These are phyloP conservation scores for Passer montanus DNA, from an alignment of 2,113 vertebrate species.

Conservation along the genomic window DNA sequence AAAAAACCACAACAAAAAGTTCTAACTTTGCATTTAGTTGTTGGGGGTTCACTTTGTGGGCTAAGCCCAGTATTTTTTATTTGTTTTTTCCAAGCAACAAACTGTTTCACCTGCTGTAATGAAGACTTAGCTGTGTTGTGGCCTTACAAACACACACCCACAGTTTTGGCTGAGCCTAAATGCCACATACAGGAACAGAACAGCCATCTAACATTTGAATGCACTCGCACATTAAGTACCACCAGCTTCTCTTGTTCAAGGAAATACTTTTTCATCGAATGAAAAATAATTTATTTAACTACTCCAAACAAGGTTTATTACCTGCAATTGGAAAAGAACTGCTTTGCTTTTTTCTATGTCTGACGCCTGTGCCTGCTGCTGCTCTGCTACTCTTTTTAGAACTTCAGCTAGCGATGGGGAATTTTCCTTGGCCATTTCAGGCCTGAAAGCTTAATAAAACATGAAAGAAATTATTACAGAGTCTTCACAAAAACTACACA, in stretches of 20 bases:
- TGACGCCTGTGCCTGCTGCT: constrained; percentile 69
- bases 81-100: no score
- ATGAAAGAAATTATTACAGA: no score
- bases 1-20: not conserved
- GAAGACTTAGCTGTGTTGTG: not conserved
- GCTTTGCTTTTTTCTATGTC: constrained; percentile 70
- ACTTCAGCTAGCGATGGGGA: constrained; percentile 49
- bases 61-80: not conserved
- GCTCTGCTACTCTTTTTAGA: constrained; percentile 68
- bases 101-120: not conserved
- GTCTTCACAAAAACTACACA: not conserved
- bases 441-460: no score
- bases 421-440: constrained; percentile 38
- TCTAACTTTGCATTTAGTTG: not conserved
- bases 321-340: constrained; percentile 67
- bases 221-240: not conserved
- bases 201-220: not conserved
- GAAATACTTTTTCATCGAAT: not conserved
- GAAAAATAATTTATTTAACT: not conserved
- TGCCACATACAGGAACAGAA: not conserved
- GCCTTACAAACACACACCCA: not conserved
- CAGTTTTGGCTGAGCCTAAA: not conserved
- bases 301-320: constrained; percentile 10
- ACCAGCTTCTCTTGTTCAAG: not conserved
- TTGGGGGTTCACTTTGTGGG: not conserved